A percentile compares a stretch with the other conserved stretches of the same genome.
These are phyloP conservation scores for Mormyrops boulengeri DNA, from an alignment of 2,797 vertebrate genomes.

Conservation along the genomic window DNA sequence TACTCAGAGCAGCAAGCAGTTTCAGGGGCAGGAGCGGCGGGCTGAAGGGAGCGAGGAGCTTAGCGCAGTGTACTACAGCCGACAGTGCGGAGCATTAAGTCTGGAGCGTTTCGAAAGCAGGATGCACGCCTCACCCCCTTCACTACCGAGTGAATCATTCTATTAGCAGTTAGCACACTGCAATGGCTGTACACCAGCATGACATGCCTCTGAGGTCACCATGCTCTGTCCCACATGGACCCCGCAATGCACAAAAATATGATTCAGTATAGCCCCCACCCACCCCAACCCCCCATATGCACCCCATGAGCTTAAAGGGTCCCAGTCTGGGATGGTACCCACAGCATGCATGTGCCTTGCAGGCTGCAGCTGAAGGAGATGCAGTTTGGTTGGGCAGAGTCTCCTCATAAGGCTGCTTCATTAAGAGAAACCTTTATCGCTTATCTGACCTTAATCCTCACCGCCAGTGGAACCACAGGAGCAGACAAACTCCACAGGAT, in stretches of 20 bases:
- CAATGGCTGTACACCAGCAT: neutral
- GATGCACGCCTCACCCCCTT: neutral
- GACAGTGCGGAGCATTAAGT: neutral
- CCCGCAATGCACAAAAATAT: neutral
- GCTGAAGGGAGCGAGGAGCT: neutral
- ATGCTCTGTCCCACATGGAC: neutral
- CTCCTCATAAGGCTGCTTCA: constrained; percentile 24
- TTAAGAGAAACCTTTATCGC: constrained; percentile 33
- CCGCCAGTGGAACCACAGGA: neutral
- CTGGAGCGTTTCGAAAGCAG: neutral
- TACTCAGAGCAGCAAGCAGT: neutral
- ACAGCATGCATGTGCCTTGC: neutral
- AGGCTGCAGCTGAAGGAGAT: neutral
- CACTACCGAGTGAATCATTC: neutral
- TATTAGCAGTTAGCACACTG: neutral
- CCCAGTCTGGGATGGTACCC: neutral
- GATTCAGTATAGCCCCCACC: neutral
- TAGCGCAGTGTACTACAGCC: neutral
- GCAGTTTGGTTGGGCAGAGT: constrained; percentile 4
- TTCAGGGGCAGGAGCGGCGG: neutral
- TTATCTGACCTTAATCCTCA: constrained; percentile 30
- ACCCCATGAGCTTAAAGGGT: neutral
- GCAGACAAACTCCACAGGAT: constrained; percentile 6
- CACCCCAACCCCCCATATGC: neutral
- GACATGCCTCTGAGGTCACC: neutral